Percentiles rank a stretch among this genome's conserved stretches.
Evolutionary conservation across 2,113 vertebrate genomes (phyloP).

Genomic region (Mustelus asterias): DNA sequence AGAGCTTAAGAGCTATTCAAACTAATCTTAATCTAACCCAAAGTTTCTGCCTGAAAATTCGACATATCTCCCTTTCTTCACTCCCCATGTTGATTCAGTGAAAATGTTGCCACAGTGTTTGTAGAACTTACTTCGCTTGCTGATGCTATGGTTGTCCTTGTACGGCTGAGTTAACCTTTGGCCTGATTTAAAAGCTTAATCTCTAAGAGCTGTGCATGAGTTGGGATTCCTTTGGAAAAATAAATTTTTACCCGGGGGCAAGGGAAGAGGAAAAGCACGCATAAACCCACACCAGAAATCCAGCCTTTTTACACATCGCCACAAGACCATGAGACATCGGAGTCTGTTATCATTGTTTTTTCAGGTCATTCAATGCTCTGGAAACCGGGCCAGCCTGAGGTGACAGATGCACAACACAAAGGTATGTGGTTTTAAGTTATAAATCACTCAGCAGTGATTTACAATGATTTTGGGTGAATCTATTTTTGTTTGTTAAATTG

Average conservation of each 20-base stretch:
- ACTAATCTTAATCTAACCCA: background rate
- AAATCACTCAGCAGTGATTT: constrained; percentile 14
- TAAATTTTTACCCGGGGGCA: background rate
- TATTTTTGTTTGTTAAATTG: constrained; percentile 3
- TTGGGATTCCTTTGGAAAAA: background rate
- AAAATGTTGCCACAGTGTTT: constrained; percentile 27
- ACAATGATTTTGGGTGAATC: constrained; percentile 1
- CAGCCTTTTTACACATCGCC: too few relatives aligned
- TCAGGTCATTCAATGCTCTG: background rate
- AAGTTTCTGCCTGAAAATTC: background rate
- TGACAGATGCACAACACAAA: background rate
- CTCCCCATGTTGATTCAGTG: background rate
- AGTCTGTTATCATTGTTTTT: background rate
- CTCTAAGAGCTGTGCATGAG: background rate
- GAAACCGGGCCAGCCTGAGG: background rate
- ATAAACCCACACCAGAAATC: background rate
- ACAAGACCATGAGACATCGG: background rate
- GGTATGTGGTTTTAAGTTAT: background rate
- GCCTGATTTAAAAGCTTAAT: constrained; percentile 11
- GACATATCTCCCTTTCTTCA: constrained; percentile 4
- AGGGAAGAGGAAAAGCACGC: background rate
- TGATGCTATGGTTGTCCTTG: background rate
- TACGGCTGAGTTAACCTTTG: background rate
- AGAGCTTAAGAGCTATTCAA: background rate
- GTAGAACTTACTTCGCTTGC: constrained; percentile 5